Evolutionary conservation across 2,113 vertebrate genomes (phyloP).

Genomic region (Saguinus imperator): DNA sequence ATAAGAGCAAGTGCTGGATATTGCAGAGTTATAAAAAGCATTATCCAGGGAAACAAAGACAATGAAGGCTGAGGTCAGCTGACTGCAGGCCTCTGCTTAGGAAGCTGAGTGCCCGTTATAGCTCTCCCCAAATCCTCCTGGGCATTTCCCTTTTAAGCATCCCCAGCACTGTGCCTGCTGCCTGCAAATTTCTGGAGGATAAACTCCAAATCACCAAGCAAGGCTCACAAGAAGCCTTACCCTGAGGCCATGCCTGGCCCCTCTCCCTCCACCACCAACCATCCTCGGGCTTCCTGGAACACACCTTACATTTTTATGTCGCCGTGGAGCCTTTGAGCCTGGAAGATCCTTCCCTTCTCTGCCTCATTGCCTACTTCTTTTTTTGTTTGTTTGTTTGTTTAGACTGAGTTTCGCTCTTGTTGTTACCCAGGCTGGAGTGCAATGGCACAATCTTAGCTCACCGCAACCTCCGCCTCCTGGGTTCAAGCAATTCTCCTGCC

Average conservation of each 20-base stretch:
- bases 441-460: no score
- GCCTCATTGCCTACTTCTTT: neutral
- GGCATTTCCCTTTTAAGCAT: constrained; percentile 63
- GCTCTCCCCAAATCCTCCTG: constrained; percentile 45
- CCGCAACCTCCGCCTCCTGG: no score
- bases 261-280: neutral
- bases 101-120: constrained; percentile 44
- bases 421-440: no score
- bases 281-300: neutral
- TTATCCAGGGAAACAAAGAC: constrained; percentile 56
- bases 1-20: constrained; percentile 33
- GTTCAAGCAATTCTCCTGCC: no score
- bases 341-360: neutral
- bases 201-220: neutral
- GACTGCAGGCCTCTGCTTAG: constrained; percentile 55
- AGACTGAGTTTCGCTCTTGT: no score
- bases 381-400: no score
- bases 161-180: neutral
- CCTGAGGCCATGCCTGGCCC: neutral
- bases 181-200: neutral
- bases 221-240: neutral
- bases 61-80: constrained; percentile 59
- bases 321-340: neutral
- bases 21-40: constrained; percentile 73
- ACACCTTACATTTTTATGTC: neutral